phyloP scores from a whole-genome alignment of 1,140 invertebrate genomes.

The Aricia agestis region DNA sequence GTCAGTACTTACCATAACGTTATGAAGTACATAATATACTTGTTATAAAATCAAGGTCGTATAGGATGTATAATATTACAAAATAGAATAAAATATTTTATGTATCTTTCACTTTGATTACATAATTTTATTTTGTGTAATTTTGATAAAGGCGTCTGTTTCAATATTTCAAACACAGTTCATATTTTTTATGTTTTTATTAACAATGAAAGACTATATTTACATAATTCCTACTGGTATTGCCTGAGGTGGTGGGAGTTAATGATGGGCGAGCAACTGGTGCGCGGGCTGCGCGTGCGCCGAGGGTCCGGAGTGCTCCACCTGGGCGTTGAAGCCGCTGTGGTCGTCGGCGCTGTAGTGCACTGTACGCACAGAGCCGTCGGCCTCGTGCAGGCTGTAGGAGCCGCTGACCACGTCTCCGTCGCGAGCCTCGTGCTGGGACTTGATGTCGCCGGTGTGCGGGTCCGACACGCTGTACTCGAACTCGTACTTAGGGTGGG shows the following conservation, averaged over 20 bases:
- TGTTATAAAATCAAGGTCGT: no score
- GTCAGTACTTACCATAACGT: no score
- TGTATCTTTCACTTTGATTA: no score
- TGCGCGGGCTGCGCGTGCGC: conserved; percentile 30
- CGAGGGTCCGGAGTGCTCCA: conserved; percentile 34
- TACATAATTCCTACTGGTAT: no score
- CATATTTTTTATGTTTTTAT: no score
- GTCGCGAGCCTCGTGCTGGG: conserved; percentile 52
- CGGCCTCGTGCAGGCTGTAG: conserved; percentile 71
- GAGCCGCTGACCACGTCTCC: conserved; percentile 67
- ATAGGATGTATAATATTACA: no score
- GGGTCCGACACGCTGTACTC: conserved; percentile 63
- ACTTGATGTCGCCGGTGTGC: conserved; percentile 56
- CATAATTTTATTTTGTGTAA: no score
- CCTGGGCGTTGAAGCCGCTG: conserved; percentile 51
- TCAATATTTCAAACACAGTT: no score
- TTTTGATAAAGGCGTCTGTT: no score
- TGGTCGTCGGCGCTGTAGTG: conserved; percentile 60
- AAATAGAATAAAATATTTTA: no score
- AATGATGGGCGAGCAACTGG: conserved; percentile 29
- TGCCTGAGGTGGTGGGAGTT: not conserved
- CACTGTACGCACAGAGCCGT: conserved; percentile 58
- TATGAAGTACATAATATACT: no score
- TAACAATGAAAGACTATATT: no score
- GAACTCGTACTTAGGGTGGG: conserved; percentile 59